Evolutionary conservation across 2,113 vertebrate genomes (phyloP), one percentile per base, ranked within the genome.

Genomic region (Centropus unirufus): DNA sequence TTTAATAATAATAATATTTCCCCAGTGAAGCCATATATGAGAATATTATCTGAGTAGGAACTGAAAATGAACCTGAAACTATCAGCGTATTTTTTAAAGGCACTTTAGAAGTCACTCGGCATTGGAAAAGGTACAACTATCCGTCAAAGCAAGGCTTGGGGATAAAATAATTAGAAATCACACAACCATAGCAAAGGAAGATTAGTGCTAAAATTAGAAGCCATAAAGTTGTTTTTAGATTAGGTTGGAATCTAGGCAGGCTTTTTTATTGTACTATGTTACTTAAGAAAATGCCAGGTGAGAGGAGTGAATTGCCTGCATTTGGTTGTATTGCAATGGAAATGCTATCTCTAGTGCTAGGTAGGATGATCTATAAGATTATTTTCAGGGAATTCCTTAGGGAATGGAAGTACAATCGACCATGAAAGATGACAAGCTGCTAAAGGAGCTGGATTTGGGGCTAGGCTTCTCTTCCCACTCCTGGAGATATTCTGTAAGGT

Each of bases 151-250:
- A 90, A 92, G 69, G 95, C 97, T 96, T 95, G 96, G 96, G 97
- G 97, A 97, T 97, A 97, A 98, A 98, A 98, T 98, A 98, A 98
- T 98, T 98, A 98, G 97, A 98, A 98, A 97, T 92, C 97, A 97
- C 75, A 95, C 96, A 97, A 94, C 96, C 97, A 96, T 98, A 94
- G 95, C 97, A 92, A 89, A 91, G 73, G 96, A 96, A 97, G 97
- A 97, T 97, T 95, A 97, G 92, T 57, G 90, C 96, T 97, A 97
- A 97, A 97, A 98, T 98, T 96, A 97, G 97, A 96, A 95, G 63
- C 77, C 62, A 92, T 92, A 96, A 97, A 95, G 90, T 93, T 95
- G 89, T 84, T 90, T 96, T 95, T 85, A 91, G 95, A 93, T 95
- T 73, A 91, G 63, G 36, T 62, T 87, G 81, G 85, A 81, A 90